Percentiles rank a stretch among this genome's conserved stretches.
Evolutionary conservation across 2,888 invertebrate species (phyloP).

Genomic region (Acrobasis consociella): DNA sequence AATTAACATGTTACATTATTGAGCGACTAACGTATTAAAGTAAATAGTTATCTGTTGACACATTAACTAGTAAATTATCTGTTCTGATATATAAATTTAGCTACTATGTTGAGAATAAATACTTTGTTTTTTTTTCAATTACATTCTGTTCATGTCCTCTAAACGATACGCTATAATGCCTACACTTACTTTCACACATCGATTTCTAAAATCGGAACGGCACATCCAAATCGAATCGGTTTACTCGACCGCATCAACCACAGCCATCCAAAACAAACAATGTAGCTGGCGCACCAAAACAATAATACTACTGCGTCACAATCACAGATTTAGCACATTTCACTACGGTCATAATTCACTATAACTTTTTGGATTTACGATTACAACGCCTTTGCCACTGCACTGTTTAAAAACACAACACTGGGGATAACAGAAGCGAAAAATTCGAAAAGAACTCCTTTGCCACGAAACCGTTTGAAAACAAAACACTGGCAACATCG

Average conservation of each 20-base stretch:
- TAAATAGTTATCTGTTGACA: background rate
- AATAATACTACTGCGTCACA: conserved; percentile 23
- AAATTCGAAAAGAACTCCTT: conserved; percentile 26
- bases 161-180: background rate
- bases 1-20: too few species aligned
- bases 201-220: conserved; percentile 28
- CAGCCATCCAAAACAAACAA: conserved; percentile 32
- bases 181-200: conserved; percentile 26
- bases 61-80: background rate
- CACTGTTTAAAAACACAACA: conserved; percentile 22
- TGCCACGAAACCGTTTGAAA: conserved; percentile 21
- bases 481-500: conserved; percentile 24
- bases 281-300: conserved; percentile 29
- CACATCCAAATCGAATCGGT: conserved; percentile 24
- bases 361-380: background rate
- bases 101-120: background rate
- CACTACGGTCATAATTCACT: background rate
- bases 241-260: conserved; percentile 22
- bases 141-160: background rate
- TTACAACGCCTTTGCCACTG: conserved; percentile 14
- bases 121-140: background rate
- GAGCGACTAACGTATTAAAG: too few species aligned
- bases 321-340: background rate
- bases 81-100: background rate
- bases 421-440: conserved; percentile 12